phyloP scores from a whole-genome alignment of 2,888 invertebrate species.

The Cetonia aurata region DNA sequence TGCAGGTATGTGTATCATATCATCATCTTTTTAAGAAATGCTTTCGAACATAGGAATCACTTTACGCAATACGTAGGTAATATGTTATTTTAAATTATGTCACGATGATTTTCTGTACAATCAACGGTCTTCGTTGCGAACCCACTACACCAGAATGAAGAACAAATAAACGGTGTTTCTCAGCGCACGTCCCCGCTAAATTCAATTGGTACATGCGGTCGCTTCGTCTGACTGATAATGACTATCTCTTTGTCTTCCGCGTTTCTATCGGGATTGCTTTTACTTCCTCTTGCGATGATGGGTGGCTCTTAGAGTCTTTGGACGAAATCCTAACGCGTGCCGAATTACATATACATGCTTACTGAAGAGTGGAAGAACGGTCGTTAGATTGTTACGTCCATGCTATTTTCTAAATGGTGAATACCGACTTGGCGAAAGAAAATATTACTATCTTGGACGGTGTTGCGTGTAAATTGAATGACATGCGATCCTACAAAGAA shows the following conservation, averaged over 20 bases:
- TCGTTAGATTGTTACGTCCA: conserved; percentile 36
- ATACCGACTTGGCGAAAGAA: conserved; percentile 27
- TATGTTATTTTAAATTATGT: conserved; percentile 27
- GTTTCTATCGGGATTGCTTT: conserved; percentile 44
- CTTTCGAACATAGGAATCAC: not conserved
- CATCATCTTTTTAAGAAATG: not conserved
- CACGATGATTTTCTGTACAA: conserved; percentile 19
- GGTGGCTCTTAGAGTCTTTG: conserved; percentile 17
- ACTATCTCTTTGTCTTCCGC: conserved; percentile 46
- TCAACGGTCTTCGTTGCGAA: conserved; percentile 4
- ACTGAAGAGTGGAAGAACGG: conserved; percentile 45
- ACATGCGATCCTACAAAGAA: conserved; percentile 36
- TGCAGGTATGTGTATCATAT: too few relatives aligned
- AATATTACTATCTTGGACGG: conserved; percentile 32
- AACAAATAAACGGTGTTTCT: conserved; percentile 24
- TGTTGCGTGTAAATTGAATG: conserved; percentile 33
- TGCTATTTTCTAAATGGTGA: conserved; percentile 39
- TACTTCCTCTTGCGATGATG: conserved; percentile 39
- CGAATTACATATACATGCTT: conserved; percentile 48
- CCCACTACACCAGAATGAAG: conserved; percentile 4
- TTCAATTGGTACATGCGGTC: conserved; percentile 40
- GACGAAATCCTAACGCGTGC: conserved; percentile 47
- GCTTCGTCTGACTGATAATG: conserved; percentile 47
- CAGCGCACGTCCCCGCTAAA: conserved; percentile 34
- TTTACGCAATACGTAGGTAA: conserved; percentile 13